These are phyloP conservation scores for Rhaphigaster nebulosa DNA, from an alignment of 2,888 invertebrate species.

Conservation along the genomic window DNA sequence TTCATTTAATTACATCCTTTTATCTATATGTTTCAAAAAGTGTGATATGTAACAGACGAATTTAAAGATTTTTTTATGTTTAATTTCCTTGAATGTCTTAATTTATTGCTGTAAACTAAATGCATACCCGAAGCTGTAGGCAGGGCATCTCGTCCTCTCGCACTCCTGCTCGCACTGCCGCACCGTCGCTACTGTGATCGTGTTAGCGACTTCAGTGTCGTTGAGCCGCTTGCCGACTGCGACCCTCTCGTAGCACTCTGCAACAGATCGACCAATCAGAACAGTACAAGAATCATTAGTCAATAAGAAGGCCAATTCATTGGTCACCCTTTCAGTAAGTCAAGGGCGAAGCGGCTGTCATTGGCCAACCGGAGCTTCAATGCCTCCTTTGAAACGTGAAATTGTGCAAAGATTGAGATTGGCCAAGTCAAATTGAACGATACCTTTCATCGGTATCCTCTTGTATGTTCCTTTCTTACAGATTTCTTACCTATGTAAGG, in stretches of 20 bases:
- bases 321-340: not conserved
- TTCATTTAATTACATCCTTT: not conserved
- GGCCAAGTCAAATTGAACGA: slow-evolving; percentile 33
- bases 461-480: not conserved
- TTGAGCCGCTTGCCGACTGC: slow-evolving; percentile 76
- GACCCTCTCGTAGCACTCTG: slow-evolving; percentile 78
- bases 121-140: slow-evolving; percentile 76
- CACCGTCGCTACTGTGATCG: slow-evolving; percentile 74
- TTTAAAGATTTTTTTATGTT: not conserved
- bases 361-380: not conserved
- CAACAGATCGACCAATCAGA: slow-evolving; percentile 64
- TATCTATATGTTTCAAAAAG: not conserved
- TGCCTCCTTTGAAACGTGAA: slow-evolving; percentile 25
- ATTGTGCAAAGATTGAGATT: not conserved
- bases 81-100: not conserved
- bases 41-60: not conserved
- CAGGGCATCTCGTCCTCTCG: slow-evolving; percentile 76
- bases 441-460: not conserved
- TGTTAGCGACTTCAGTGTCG: slow-evolving; percentile 74
- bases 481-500: not conserved
- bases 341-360: slow-evolving; percentile 29
- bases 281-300: not conserved
- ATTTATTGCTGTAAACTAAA: not conserved
- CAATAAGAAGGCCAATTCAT: slow-evolving; percentile 17
- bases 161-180: slow-evolving; percentile 76